A percentile compares a stretch with the other conserved stretches of the same genome.
Conservation (phyloP, 2,888 invertebrate species). For the Microchrysa polita region DNA sequence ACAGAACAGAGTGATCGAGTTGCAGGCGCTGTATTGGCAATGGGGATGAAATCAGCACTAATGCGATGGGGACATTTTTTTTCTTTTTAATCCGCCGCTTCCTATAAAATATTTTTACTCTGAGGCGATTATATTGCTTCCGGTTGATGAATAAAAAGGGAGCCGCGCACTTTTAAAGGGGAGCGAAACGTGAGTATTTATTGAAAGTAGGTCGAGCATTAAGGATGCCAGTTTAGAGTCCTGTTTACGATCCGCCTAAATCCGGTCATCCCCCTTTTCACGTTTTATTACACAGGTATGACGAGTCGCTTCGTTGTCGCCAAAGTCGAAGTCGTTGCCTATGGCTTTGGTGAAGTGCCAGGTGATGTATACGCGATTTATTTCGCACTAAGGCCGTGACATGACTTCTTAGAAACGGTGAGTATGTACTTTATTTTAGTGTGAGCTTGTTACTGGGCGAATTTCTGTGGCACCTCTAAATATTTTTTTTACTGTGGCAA, state of each 20-base stretch:
- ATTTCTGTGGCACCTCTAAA: not conserved
- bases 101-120: constrained; percentile 43
- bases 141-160: constrained; percentile 27
- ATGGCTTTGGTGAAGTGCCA: constrained; percentile 30
- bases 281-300: constrained; percentile 38
- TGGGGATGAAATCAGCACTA: not conserved
- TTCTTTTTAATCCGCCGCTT: constrained; percentile 38
- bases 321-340: too few relatives aligned
- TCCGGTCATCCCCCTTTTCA: not conserved
- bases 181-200: not conserved
- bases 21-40: too few relatives aligned
- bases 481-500: not conserved
- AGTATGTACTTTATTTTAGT: constrained; percentile 38
- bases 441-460: constrained; percentile 39
- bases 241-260: constrained; percentile 34
- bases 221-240: not conserved
- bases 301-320: not conserved
- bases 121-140: constrained; percentile 34
- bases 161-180: constrained; percentile 28
- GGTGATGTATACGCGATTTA: constrained; percentile 39
- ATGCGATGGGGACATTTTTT: constrained; percentile 21
- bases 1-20: constrained; percentile 3
- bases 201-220: constrained; percentile 4
- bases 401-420: not conserved
- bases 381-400: constrained; percentile 32